Conservation (phyloP, 1,140 invertebrate species). For the Cyrtorhinus lividipennis region DNA sequence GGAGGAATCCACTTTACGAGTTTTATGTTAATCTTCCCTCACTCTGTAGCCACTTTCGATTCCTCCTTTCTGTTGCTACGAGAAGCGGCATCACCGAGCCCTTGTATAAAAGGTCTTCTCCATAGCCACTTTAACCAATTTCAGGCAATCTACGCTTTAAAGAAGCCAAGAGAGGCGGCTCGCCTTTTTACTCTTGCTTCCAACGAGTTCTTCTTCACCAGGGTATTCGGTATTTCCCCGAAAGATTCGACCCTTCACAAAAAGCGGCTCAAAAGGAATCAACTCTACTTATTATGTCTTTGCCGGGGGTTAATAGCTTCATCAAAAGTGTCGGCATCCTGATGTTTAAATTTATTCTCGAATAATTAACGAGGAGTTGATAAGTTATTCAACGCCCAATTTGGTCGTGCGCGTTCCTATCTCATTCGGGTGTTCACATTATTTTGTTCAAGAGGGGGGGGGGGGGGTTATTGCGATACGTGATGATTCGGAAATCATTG, state of each 20-base stretch:
- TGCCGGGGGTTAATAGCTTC: not conserved
- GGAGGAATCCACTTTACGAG: not conserved
- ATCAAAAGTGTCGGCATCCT: not conserved
- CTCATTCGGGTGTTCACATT: too few species aligned
- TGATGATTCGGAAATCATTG: too few species aligned
- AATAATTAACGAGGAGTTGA: not conserved
- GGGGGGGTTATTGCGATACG: too few species aligned
- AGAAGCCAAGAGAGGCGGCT: not conserved
- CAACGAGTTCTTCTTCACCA: not conserved
- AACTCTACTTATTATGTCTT: not conserved
- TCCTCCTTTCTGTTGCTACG: not conserved
- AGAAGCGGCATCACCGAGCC: not conserved
- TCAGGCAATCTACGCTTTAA: not conserved
- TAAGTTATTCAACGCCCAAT: not conserved
- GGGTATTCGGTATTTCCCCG: not conserved
- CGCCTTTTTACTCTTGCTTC: not conserved
- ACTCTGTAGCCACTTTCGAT: not conserved
- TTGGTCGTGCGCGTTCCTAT: too few species aligned
- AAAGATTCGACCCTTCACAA: not conserved
- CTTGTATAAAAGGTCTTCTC: not conserved
- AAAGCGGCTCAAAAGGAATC: not conserved
- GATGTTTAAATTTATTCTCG: not conserved
- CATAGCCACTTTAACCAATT: constrained; percentile 7
- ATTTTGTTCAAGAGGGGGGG: too few species aligned
- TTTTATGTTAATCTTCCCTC: not conserved